These are phyloP conservation scores for Synanthedon andrenaeformis DNA, from an alignment of 2,888 invertebrate genomes.

Conservation along the genomic window DNA sequence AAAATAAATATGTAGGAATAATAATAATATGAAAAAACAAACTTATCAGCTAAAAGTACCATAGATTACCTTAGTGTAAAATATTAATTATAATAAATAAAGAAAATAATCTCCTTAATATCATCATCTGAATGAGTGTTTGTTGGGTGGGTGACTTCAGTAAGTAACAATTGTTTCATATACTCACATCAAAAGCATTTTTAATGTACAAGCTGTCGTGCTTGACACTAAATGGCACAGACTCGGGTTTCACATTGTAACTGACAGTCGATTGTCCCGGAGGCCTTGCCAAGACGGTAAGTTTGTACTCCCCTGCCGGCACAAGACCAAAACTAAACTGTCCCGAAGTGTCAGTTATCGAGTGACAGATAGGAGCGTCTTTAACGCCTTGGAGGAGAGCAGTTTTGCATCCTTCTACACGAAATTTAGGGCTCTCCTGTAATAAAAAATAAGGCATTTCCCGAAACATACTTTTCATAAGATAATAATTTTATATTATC, in stretches of 20 bases:
- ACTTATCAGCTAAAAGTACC: too few relatives aligned
- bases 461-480: not conserved
- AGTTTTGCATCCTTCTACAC: conserved; percentile 71
- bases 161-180: not conserved
- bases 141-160: too few relatives aligned
- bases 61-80: too few relatives aligned
- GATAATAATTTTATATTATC: not conserved
- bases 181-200: conserved; percentile 76
- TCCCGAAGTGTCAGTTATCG: conserved; percentile 78
- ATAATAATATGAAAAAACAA: too few relatives aligned
- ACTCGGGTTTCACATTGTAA: conserved; percentile 82
- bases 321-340: conserved; percentile 83
- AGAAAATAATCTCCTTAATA: too few relatives aligned
- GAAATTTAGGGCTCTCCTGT: conserved; percentile 49
- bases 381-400: conserved; percentile 70
- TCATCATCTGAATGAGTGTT: too few relatives aligned
- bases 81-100: too few relatives aligned
- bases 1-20: too few relatives aligned
- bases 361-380: conserved; percentile 78
- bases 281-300: conserved; percentile 72
- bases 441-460: conserved; percentile 13
- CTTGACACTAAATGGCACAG: conserved; percentile 76
- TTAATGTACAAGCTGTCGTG: conserved; percentile 75
- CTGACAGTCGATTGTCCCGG: conserved; percentile 72
- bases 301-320: conserved; percentile 82